Base-by-base conservation (phyloP, 2,888 invertebrate species). In the Crossocerus cetratus region DNA sequence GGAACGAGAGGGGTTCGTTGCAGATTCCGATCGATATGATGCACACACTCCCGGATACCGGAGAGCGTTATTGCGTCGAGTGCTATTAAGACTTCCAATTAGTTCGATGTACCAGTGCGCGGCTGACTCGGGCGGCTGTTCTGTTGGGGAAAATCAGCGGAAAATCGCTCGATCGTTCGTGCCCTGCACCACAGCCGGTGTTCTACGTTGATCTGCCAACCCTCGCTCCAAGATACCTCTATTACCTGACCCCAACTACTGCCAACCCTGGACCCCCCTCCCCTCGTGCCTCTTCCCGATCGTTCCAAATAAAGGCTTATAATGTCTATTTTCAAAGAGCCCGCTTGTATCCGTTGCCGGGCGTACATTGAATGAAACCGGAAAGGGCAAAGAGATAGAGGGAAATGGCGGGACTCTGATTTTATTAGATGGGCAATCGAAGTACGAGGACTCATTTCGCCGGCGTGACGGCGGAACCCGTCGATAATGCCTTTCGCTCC, bases 81-180 rank as follows among this genome's bases (percentile, higher is more conserved):
- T 83, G 83, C 85, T 81, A 83, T 87, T 87, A 87, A 86, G 86
- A 85, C 83, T 86, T 84, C 83, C 86, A 87, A 87, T 87, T 86
- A 86, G 83, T 83, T 74, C 69, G 74, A 76, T 80, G 74, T 76
- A 76, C 72, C 74, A 61, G 67, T 72, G 65, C 73, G 58, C 63
- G 62, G 49, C 65, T 45, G 44, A 32, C 32, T 32, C 32, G 32
- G 32, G 5, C 42, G 53, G 56, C 55, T 69, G 54, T 65, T 62
- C 58, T 67, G 65, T 76, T 70, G 77, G 69, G 66, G 64, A 72
- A 73, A 76, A 77, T 76, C 76, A 65, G 60, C 60, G 76, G 72
- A 73, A 77, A 77, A 77, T 70, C 68, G 70, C 53, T 72, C 72
- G 60, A 69, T 69, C 69, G 69, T 69, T 75, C 69, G 72, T 72